Percentiles rank a stretch among this genome's conserved stretches.
phyloP scores from a whole-genome alignment of 2,888 invertebrate genomes.

The Hyalella azteca region DNA sequence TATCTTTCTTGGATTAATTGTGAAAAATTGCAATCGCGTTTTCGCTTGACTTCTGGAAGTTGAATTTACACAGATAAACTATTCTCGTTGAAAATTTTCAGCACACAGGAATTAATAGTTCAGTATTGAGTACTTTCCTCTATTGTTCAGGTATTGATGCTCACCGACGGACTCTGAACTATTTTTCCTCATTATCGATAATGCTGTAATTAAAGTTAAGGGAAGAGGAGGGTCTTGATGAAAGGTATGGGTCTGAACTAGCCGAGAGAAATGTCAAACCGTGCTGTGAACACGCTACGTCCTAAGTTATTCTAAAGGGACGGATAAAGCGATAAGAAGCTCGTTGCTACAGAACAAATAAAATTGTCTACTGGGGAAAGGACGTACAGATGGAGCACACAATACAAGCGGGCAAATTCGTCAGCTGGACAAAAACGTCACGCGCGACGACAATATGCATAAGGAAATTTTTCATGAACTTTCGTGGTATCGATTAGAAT shows the following conservation, averaged over 20 bases:
- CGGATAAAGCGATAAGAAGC: slow-evolving; percentile 19
- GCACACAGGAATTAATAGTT: too few relatives aligned
- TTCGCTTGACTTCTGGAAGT: too few relatives aligned
- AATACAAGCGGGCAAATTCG: not conserved
- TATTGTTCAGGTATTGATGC: not conserved
- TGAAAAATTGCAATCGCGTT: too few relatives aligned
- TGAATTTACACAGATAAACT: too few relatives aligned
- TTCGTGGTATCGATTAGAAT: not conserved
- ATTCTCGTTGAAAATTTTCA: too few relatives aligned
- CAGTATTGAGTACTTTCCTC: not conserved
- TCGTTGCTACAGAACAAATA: not conserved
- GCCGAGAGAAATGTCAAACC: not conserved
- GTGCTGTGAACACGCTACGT: not conserved
- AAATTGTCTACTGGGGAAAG: not conserved
- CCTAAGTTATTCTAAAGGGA: not conserved
- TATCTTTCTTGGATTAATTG: too few relatives aligned
- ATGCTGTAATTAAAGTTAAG: not conserved
- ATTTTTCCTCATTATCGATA: not conserved
- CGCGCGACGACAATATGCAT: not conserved
- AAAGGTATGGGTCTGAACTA: not conserved
- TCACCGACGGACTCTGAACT: not conserved
- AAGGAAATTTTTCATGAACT: not conserved
- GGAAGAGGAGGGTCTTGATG: not conserved
- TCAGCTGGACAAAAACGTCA: not conserved
- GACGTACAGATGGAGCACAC: not conserved